Conservation (phyloP, 2,113 vertebrate genomes). For the Orcinus orca region DNA sequence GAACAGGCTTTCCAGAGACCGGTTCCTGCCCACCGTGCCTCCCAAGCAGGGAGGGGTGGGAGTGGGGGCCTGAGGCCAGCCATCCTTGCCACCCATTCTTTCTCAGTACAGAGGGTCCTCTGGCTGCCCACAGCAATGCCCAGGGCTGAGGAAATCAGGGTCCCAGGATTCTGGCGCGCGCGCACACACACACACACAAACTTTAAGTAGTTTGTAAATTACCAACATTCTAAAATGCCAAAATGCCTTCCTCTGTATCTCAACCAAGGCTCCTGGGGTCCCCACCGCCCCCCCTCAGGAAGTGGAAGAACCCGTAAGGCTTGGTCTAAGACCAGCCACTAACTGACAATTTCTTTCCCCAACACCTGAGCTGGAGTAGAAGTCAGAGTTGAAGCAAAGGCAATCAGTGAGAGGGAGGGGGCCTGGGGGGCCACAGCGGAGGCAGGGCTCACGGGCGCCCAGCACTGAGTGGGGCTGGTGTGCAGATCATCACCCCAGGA, state of each 20-base stretch:
- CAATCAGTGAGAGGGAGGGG: accelerated
- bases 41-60: neutral
- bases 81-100: accelerated
- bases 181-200: neutral
- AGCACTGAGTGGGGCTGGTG: neutral
- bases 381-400: neutral
- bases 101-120: neutral
- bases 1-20: neutral
- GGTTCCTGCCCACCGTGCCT: neutral
- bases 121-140: neutral
- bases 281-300: neutral
- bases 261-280: neutral
- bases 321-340: neutral
- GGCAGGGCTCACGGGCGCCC: too few relatives aligned
- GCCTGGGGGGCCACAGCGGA: accelerated
- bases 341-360: neutral
- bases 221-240: neutral
- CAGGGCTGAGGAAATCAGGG: neutral
- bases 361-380: neutral
- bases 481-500: too few relatives aligned
- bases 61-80: neutral
- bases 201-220: neutral
- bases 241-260: neutral
- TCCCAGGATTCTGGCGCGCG: neutral
- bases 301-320: neutral